phyloP scores from a whole-genome alignment of 2,888 invertebrate genomes.

The Lasius fuliginosus region DNA sequence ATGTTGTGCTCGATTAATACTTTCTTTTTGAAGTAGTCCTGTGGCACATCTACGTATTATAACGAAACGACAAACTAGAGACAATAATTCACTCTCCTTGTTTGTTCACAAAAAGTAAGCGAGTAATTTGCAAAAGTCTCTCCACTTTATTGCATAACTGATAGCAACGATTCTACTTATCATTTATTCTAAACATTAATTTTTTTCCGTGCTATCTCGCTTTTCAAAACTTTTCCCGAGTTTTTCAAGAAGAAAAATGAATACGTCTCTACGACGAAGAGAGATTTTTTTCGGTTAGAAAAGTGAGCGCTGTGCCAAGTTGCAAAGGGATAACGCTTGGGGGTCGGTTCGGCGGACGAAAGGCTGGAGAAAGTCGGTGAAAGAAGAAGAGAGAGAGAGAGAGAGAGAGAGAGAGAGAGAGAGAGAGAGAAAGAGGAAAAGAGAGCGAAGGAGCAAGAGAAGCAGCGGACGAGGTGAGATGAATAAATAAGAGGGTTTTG shows the following conservation, averaged over 20 bases:
- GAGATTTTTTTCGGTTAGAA: slow-evolving; percentile 28
- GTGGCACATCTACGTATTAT: slow-evolving; percentile 20
- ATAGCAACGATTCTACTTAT: not conserved
- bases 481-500: slow-evolving; percentile 86
- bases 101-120: not conserved
- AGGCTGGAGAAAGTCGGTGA: slow-evolving; percentile 7
- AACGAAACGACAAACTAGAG: slow-evolving; percentile 8
- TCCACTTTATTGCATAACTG: not conserved
- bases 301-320: slow-evolving; percentile 48
- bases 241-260: slow-evolving; percentile 34
- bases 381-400: not conserved
- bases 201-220: not conserved
- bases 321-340: slow-evolving; percentile 37
- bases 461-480: slow-evolving; percentile 81
- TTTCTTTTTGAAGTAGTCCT: slow-evolving; percentile 59
- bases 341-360: not conserved
- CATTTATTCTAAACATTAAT: slow-evolving; percentile 8
- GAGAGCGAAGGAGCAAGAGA: slow-evolving; percentile 52
- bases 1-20: slow-evolving; percentile 68
- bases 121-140: not conserved
- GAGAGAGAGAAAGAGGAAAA: not conserved
- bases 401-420: not conserved
- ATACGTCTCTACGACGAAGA: slow-evolving; percentile 2
- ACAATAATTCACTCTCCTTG: slow-evolving; percentile 1
- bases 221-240: slow-evolving; percentile 4